These are phyloP conservation scores for Marmota monax DNA, from an alignment of 2,113 vertebrate genomes.

Conservation along the genomic window DNA sequence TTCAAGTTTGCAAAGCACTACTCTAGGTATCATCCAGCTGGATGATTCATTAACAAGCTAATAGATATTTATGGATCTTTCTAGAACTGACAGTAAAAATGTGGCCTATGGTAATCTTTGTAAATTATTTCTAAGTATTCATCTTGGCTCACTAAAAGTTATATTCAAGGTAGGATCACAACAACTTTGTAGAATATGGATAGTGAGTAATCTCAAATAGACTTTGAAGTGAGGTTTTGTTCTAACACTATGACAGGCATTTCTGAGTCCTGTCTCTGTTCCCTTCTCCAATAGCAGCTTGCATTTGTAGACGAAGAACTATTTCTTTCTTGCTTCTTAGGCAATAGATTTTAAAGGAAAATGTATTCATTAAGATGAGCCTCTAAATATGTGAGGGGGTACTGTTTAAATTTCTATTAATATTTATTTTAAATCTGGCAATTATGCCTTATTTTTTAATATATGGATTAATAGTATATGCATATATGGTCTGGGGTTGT, in stretches of 20 bases:
- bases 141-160: slow-evolving; percentile 19
- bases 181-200: background rate
- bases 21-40: background rate
- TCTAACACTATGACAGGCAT: background rate
- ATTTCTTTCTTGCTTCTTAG: background rate
- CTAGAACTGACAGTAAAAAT: background rate
- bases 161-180: background rate
- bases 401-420: slow-evolving; percentile 32
- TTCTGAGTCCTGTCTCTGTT: background rate
- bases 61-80: background rate
- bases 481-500: too few relatives aligned
- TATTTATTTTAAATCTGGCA: background rate
- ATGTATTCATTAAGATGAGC: background rate
- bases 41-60: background rate
- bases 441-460: slow-evolving; percentile 15
- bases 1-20: background rate
- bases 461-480: background rate
- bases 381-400: background rate
- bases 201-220: background rate
- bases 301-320: background rate
- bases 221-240: background rate
- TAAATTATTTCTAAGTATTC: slow-evolving; percentile 16
- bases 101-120: background rate
- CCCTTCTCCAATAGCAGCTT: background rate
- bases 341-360: slow-evolving; percentile 2